Evolutionary conservation across 2,888 invertebrate species (phyloP).

Genomic region (Smittia sp.): DNA sequence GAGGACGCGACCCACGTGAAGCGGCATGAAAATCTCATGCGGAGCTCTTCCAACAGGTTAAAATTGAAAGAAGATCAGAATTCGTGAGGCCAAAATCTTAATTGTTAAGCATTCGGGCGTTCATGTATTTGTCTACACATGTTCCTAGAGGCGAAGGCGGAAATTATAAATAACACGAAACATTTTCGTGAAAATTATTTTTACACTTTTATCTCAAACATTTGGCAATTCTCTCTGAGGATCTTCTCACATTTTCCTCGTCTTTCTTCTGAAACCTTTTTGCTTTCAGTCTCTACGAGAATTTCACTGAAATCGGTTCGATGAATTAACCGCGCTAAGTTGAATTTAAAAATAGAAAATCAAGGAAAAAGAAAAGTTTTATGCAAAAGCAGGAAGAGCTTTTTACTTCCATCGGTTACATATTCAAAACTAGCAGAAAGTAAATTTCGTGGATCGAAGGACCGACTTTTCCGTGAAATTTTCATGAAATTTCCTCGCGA

Average conservation of each 20-base stretch:
- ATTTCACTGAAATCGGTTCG: constrained; percentile 30
- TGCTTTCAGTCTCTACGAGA: constrained; percentile 33
- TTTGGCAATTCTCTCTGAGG: constrained; percentile 15
- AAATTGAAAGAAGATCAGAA: too few relatives aligned
- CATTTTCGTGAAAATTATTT: constrained; percentile 21
- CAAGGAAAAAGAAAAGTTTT: not conserved
- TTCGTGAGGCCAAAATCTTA: not conserved
- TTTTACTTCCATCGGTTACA: too few relatives aligned
- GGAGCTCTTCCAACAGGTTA: not conserved
- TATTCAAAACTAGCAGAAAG: too few relatives aligned
- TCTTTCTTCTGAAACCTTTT: constrained; percentile 29
- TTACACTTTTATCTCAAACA: not conserved
- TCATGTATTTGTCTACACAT: not conserved
- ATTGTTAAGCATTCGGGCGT: not conserved
- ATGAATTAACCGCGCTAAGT: not conserved
- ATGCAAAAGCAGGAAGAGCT: too few relatives aligned
- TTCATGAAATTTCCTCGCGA: constrained; percentile 5
- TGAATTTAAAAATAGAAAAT: constrained; percentile 1
- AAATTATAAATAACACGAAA: constrained; percentile 16
- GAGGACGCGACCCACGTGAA: not conserved
- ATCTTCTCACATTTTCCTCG: not conserved
- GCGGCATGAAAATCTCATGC: not conserved
- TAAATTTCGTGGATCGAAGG: too few relatives aligned
- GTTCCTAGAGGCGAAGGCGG: not conserved
- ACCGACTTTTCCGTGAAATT: not conserved